A percentile compares a stretch with the other conserved stretches of the same genome.
These are phyloP conservation scores for Drosophila kanapiae DNA, from an alignment of 1,140 invertebrate species.

Conservation along the genomic window DNA sequence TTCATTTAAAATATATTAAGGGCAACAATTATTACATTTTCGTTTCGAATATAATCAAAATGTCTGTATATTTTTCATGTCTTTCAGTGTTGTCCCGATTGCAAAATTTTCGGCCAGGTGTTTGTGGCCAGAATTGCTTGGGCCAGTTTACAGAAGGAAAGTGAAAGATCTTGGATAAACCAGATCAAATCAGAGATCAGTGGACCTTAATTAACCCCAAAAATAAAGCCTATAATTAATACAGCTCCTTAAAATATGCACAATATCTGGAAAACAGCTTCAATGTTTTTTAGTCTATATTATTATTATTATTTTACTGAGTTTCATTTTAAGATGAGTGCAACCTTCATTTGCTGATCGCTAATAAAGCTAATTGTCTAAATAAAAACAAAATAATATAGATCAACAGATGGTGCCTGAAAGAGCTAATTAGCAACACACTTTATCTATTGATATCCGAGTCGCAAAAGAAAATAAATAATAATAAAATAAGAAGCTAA, in stretches of 20 bases:
- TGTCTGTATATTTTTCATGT: neutral
- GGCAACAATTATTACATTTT: no score
- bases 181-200: slow-evolving; percentile 13
- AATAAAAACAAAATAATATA: slow-evolving; percentile 13
- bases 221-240: neutral
- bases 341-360: slow-evolving; percentile 17
- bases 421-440: slow-evolving; percentile 21
- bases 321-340: no score
- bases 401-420: slow-evolving; percentile 6
- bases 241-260: slow-evolving; percentile 1
- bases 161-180: slow-evolving; percentile 31
- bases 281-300: neutral
- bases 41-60: no score
- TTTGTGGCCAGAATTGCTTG: slow-evolving; percentile 12
- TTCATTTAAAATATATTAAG: no score
- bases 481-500: neutral
- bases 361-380: slow-evolving; percentile 33
- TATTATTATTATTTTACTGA: neutral
- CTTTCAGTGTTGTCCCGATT: slow-evolving; percentile 11
- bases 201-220: slow-evolving; percentile 24
- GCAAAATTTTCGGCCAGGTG: slow-evolving; percentile 33
- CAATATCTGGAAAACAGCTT: neutral
- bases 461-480: neutral
- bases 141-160: slow-evolving; percentile 21
- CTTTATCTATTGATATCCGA: slow-evolving; percentile 19